phyloP scores from a whole-genome alignment of 2,888 invertebrate species.

The Drosophila neonasuta region DNA sequence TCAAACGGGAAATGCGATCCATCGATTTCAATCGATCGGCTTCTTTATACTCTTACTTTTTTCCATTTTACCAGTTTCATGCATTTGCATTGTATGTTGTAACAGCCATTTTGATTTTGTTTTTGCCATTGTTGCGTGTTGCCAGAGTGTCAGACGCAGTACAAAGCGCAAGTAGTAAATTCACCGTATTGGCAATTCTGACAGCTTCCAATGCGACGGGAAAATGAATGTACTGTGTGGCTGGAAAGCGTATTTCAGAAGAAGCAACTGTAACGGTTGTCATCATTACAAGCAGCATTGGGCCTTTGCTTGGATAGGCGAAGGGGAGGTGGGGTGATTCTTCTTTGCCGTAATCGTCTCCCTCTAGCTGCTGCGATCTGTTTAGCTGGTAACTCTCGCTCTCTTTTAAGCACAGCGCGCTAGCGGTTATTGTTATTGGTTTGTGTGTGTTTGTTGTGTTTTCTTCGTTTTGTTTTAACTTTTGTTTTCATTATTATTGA shows the following conservation, averaged over 20 bases:
- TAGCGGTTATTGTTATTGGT: conserved; percentile 46
- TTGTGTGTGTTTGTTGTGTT: conserved; percentile 8
- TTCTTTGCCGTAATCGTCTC: conserved; percentile 44
- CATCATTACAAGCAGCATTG: conserved; percentile 29
- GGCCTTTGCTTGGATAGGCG: not conserved
- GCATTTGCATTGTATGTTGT: too few species aligned
- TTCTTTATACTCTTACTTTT: conserved; percentile 32
- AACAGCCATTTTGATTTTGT: not conserved
- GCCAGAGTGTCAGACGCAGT: not conserved
- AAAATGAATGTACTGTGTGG: not conserved
- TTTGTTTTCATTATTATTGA: conserved; percentile 72
- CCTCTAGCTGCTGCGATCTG: conserved; percentile 10
- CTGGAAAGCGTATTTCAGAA: conserved; percentile 31
- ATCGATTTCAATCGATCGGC: not conserved
- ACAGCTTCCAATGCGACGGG: not conserved
- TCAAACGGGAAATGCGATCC: conserved; percentile 33
- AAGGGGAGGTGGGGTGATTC: not conserved
- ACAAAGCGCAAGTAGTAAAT: not conserved
- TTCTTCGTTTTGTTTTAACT: conserved; percentile 60
- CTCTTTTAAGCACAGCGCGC: conserved; percentile 17
- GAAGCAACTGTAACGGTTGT: conserved; percentile 62
- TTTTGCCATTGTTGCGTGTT: not conserved
- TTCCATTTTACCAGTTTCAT: too few species aligned
- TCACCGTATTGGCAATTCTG: not conserved
- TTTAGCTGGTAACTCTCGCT: conserved; percentile 15